phyloP scores from a whole-genome alignment of 2,113 vertebrate genomes.

The Himantopus leucocephalus region DNA sequence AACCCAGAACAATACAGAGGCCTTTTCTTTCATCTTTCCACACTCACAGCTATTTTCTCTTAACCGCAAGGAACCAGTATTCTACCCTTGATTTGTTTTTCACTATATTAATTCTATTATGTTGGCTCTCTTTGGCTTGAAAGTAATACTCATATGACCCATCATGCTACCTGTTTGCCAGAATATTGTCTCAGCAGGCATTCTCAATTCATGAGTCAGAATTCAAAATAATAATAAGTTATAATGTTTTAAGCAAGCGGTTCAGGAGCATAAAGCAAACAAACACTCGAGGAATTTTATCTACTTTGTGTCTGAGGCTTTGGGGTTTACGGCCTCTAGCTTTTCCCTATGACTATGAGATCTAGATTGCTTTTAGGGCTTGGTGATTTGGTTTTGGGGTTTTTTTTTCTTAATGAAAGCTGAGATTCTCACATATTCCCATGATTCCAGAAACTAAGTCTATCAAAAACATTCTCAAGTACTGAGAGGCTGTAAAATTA shows the following conservation, averaged over 20 bases:
- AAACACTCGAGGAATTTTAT: neutral
- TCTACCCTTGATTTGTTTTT: slow-evolving; percentile 19
- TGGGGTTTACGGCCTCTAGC: neutral
- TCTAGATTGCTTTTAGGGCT: neutral
- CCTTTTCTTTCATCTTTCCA: neutral
- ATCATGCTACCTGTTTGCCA: slow-evolving; percentile 56
- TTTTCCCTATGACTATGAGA: neutral
- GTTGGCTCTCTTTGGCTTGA: slow-evolving; percentile 35
- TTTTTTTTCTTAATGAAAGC: neutral
- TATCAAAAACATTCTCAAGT: neutral
- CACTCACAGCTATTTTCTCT: slow-evolving; percentile 22
- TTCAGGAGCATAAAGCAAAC: neutral
- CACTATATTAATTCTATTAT: slow-evolving; percentile 3
- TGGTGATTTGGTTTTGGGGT: neutral
- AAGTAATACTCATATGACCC: slow-evolving; percentile 56
- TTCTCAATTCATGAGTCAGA: neutral
- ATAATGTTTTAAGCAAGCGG: neutral
- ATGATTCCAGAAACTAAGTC: neutral
- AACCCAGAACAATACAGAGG: neutral
- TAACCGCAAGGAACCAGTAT: slow-evolving; percentile 13
- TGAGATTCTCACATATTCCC: neutral
- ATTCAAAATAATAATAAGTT: neutral
- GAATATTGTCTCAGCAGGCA: neutral
- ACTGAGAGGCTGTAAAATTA: neutral
- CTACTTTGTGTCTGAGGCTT: neutral